phyloP scores from a whole-genome alignment of 2,888 invertebrate genomes.

The Gymnosoma rotundatum region DNA sequence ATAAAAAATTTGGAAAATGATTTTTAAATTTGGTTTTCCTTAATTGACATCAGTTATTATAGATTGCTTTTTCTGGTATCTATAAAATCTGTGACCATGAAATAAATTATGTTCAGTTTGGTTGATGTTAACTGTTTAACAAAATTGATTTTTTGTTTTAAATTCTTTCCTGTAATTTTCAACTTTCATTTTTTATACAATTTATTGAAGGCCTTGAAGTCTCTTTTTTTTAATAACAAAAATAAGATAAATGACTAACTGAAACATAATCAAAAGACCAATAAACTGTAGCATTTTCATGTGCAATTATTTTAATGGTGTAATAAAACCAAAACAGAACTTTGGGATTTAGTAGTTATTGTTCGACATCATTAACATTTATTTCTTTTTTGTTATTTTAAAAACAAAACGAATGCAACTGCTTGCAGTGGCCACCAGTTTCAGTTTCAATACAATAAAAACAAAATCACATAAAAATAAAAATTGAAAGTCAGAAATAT shows the following conservation, averaged over 20 bases:
- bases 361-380: not conserved
- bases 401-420: not conserved
- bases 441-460: not conserved
- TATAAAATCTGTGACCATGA: too few species aligned
- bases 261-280: not conserved
- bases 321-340: not conserved
- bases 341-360: not conserved
- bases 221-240: not conserved
- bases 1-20: too few species aligned
- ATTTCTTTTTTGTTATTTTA: not conserved
- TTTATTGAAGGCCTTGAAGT: constrained; percentile 8
- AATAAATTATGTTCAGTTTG: too few species aligned
- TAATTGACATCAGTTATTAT: too few species aligned
- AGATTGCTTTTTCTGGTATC: too few species aligned
- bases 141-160: not conserved
- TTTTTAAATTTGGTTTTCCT: too few species aligned
- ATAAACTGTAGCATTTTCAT: not conserved
- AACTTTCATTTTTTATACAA: not conserved
- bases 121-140: not conserved
- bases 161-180: not conserved
- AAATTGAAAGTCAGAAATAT: constrained; percentile 25
- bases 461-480: not conserved
- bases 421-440: not conserved
- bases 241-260: not conserved
- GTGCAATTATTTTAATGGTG: not conserved